A percentile compares a stretch with the other conserved stretches of the same genome.
phyloP scores from a whole-genome alignment of 2,797 vertebrate genomes.

The Manis crassicaudata region DNA sequence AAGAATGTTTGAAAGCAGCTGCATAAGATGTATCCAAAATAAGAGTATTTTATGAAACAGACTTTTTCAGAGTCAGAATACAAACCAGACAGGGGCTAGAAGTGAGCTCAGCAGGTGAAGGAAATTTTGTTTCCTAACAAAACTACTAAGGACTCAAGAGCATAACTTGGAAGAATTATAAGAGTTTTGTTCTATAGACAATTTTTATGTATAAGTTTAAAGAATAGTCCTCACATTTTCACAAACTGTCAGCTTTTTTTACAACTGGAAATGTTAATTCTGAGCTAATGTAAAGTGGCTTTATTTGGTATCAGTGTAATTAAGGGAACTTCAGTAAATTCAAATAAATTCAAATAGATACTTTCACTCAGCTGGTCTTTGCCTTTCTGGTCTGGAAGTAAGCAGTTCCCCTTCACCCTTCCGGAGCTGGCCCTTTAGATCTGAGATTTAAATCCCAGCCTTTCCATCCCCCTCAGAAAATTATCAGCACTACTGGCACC shows the following conservation, averaged over 20 bases:
- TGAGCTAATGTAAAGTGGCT: conserved; percentile 30
- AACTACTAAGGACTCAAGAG: neutral
- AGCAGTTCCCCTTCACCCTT: neutral
- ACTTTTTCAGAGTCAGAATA: conserved; percentile 36
- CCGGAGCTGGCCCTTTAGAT: neutral
- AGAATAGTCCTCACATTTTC: neutral
- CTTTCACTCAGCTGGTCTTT: neutral
- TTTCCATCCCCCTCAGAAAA: neutral
- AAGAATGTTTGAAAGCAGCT: conserved; percentile 13
- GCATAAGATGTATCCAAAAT: neutral
- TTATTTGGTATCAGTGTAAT: neutral
- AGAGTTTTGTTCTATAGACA: conserved; percentile 20
- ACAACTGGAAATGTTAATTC: neutral
- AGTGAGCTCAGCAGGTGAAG: neutral
- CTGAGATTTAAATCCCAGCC: neutral
- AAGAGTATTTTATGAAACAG: conserved; percentile 30
- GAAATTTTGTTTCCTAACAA: conserved; percentile 8
- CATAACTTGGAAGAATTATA: neutral
- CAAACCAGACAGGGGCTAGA: neutral
- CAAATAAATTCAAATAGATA: neutral
- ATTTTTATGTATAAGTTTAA: neutral
- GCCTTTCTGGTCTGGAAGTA: neutral
- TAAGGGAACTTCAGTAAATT: neutral
- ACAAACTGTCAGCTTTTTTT: neutral
- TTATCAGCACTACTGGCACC: neutral